phyloP scores from a whole-genome alignment of 2,797 vertebrate species.

The Platyrinchus mystaceus region DNA sequence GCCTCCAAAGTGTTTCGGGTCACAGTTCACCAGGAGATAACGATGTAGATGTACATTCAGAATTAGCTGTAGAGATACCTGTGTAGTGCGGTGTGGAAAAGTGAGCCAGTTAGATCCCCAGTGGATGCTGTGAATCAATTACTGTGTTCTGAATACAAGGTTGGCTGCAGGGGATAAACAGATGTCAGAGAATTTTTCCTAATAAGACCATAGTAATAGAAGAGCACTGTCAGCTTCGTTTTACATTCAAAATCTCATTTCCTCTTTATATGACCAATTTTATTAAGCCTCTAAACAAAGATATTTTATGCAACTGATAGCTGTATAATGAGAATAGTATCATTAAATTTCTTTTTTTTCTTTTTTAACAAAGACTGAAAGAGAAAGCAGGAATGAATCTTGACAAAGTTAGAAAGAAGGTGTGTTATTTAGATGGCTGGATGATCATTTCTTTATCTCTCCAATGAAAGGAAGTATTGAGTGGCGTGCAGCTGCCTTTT shows the following conservation, averaged over 20 bases:
- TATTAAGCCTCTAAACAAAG: constrained; percentile 83
- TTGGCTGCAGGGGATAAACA: constrained; percentile 91
- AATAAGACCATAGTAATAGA: constrained; percentile 88
- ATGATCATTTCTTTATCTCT: neutral
- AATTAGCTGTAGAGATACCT: constrained; percentile 85
- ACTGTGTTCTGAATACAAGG: constrained; percentile 90
- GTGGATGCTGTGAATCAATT: constrained; percentile 93
- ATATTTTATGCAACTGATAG: constrained; percentile 75
- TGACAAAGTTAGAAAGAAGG: constrained; percentile 11
- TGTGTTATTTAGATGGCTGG: constrained; percentile 15
- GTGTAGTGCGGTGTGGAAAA: constrained; percentile 82
- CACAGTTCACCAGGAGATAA: constrained; percentile 89
- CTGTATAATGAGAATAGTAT: constrained; percentile 59
- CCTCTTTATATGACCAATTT: constrained; percentile 82
- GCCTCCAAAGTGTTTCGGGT: constrained; percentile 84
- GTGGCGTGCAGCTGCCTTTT: constrained; percentile 27
- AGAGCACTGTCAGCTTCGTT: constrained; percentile 90
- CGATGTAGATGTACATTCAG: constrained; percentile 82
- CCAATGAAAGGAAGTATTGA: neutral
- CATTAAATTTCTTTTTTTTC: constrained; percentile 61
- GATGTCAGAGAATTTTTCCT: constrained; percentile 90
- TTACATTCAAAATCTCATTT: constrained; percentile 86
- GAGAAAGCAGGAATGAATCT: constrained; percentile 6
- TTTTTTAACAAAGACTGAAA: constrained; percentile 58
- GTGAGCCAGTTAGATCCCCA: constrained; percentile 84